Conservation (phyloP, 2,888 invertebrate genomes). For the Oscheius sp. region DNA sequence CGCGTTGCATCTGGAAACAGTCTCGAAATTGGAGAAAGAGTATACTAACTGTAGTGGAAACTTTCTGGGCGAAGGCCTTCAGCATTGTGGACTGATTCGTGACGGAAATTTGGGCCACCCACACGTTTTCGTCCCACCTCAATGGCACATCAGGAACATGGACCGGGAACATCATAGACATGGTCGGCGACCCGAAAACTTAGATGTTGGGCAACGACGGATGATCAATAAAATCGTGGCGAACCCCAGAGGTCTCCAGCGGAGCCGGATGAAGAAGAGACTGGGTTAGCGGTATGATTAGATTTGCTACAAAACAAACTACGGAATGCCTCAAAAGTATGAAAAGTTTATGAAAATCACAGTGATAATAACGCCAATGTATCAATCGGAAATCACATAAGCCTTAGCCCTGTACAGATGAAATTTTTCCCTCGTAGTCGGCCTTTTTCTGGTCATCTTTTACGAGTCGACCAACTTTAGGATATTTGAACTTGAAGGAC, state of each 20-base stretch:
- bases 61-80: conserved; percentile 14
- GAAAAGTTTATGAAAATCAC: background rate
- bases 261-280: too few species aligned
- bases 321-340: background rate
- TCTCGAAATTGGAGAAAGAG: background rate
- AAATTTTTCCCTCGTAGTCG: conserved; percentile 50
- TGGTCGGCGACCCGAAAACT: background rate
- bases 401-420: conserved; percentile 6
- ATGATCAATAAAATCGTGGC: too few species aligned
- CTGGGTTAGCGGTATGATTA: too few species aligned
- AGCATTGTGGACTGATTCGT: conserved; percentile 5
- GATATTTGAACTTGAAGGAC: conserved; percentile 59
- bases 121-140: conserved; percentile 51
- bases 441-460: conserved; percentile 52
- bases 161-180: conserved; percentile 51
- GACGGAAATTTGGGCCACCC: conserved; percentile 15
- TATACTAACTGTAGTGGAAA: conserved; percentile 7
- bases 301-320: background rate
- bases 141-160: conserved; percentile 48
- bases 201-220: too few species aligned
- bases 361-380: background rate
- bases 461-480: conserved; percentile 65
- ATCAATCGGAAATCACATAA: background rate
- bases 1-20: conserved; percentile 7
- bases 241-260: too few species aligned